phyloP scores from a whole-genome alignment of 2,797 vertebrate species.

The Linurgus olivaceus region DNA sequence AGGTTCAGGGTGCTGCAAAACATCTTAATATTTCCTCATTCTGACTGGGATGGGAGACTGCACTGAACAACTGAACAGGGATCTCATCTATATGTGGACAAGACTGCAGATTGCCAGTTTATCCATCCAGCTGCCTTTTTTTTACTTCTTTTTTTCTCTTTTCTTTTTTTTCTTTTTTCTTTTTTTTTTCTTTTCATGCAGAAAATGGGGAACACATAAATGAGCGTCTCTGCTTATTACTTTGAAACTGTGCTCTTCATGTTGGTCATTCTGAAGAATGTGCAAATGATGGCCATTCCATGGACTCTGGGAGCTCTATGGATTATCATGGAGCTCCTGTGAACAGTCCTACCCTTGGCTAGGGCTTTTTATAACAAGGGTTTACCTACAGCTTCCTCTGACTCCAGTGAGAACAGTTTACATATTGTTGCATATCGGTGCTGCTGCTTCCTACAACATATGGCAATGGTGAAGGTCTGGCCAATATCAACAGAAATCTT shows the following conservation, averaged over 20 bases:
- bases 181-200: background rate
- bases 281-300: background rate
- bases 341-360: background rate
- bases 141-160: too few species aligned
- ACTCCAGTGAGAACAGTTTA: background rate
- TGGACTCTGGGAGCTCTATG: background rate
- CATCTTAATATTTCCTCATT: background rate
- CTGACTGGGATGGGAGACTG: background rate
- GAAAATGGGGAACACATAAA: background rate
- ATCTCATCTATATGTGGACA: background rate
- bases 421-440: background rate
- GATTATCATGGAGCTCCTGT: background rate
- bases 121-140: background rate
- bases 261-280: background rate
- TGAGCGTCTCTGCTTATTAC: background rate
- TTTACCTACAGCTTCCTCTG: background rate
- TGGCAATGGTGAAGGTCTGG: background rate
- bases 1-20: background rate
- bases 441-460: background rate
- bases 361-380: background rate
- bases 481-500: background rate
- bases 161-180: accelerated
- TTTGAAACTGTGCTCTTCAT: background rate
- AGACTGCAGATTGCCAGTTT: background rate
- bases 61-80: background rate